Evolutionary conservation across 2,888 invertebrate genomes (phyloP), one percentile per base, ranked within the genome.

Genomic region (Netelia melanura): DNA sequence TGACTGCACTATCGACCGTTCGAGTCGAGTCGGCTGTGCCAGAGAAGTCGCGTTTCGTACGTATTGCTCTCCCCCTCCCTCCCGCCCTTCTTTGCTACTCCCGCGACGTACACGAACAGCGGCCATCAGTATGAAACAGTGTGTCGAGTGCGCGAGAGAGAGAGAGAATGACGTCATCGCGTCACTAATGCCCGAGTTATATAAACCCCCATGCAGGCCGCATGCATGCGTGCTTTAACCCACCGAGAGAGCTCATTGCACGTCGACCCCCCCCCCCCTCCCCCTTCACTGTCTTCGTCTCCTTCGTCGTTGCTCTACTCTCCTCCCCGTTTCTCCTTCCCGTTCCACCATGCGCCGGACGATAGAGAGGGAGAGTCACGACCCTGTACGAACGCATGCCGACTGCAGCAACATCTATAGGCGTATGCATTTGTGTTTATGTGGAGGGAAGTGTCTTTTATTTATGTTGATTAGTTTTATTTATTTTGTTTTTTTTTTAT

Each of bases 151-250:
- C 38, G 38, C 38, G 38, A 38, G 38, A 38, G 38, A 38, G 38
- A 38, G 38, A 38, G 68, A 44, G 64, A 71, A 88, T 92, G 90
- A 92, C 92, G 91, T 91, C 92, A 92, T 86, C 54, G 38, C 87
- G 84, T 86, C 88, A 89, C 91, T 90, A 90, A 91, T 92, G 91
- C 90, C 92, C 90, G 91, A 91, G 91, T 92, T 92, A 92, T 90
- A 91, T 92, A 92, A 92, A 91, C 91, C 91, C 89, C 89, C 88
- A 88, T 90, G 89, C 89, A 88, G 89, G 86, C 89, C 83, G 86
- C 86, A 81, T 80, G 86, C 86, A 81, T 81, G 84, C 81, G 84
- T 83, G 81, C 80, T 85, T 81, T 54, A 77, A 85, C 75, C 83
- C 78, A 81, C 75, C 82, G 76, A 78, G 75, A 78, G 67, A 77